A percentile compares a stretch with the other conserved stretches of the same genome.
Evolutionary conservation across 2,113 vertebrate genomes (phyloP).

Genomic region (Siphamia tubifer): DNA sequence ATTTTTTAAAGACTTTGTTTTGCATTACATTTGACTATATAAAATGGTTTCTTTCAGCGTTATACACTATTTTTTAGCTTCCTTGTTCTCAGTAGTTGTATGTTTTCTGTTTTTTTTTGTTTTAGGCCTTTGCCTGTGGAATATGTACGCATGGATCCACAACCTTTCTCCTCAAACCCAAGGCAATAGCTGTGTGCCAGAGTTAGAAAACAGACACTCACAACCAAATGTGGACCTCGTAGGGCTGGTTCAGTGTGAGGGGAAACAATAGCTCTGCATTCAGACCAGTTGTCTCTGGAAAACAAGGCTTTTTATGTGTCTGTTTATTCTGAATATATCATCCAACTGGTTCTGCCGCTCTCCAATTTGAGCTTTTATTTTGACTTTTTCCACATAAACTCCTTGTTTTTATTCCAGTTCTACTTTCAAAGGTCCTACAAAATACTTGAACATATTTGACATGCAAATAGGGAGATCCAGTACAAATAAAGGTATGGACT

Average conservation of each 20-base stretch:
- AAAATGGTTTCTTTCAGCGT: too few species aligned
- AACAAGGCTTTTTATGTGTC: neutral
- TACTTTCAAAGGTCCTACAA: constrained; percentile 11
- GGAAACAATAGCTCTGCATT: constrained; percentile 1
- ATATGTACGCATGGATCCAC: constrained; percentile 60
- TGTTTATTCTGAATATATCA: neutral
- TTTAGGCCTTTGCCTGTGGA: constrained; percentile 69
- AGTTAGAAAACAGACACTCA: constrained; percentile 35
- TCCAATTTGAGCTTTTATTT: neutral
- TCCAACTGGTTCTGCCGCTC: neutral
- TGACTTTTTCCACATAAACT: neutral
- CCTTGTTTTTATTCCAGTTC: neutral
- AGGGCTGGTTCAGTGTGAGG: constrained; percentile 1
- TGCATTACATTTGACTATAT: too few species aligned
- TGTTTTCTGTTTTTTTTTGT: constrained; percentile 34
- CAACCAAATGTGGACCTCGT: constrained; percentile 8
- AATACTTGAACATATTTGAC: constrained; percentile 53
- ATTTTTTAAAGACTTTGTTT: neutral
- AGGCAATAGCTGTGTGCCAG: constrained; percentile 37
- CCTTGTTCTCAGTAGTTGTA: constrained; percentile 16
- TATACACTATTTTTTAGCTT: neutral
- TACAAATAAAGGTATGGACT: constrained; percentile 3
- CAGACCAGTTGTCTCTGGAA: neutral
- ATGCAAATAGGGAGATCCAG: constrained; percentile 7
- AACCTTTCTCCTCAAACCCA: constrained; percentile 37